Evolutionary conservation across 2,797 vertebrate genomes (phyloP), one percentile per base, ranked within the genome.

Genomic region (Cryptoprocta ferox): DNA sequence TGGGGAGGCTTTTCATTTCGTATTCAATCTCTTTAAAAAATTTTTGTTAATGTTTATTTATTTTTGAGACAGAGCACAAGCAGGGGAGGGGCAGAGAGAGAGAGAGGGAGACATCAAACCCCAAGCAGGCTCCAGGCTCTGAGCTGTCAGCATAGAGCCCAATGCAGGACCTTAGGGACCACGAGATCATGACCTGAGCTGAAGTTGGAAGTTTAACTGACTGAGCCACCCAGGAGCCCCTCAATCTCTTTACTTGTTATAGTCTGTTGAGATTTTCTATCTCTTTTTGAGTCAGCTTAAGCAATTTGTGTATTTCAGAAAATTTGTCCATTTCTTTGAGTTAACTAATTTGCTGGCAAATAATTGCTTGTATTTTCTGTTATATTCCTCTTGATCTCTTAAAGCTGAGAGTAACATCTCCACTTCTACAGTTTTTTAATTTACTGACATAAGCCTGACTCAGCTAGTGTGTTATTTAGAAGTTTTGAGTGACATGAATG

Each of bases 381-480:
- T 19, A 53, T 37, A 70, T 37, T 70, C 9, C n/a, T 37, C 37
- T 85, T 53, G 18, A 26, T 45, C 45, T 50, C 42, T 85, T 68
- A 26, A 85, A 26, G 32, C n/a, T 68, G 21, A 85, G 50, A 68
- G 24, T 70, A 37, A 70, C 39, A 48, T 86, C 65, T n/a, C 24
- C n/a, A 53, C 65, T 70, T 86, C 86, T 73, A n/a, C n/a, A 81
- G 32, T 65, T 81, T 9, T 45, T 88, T 89, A 26, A 21, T 24
- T 42, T 84, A 78, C 89, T 73, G 92, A 65, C 26, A n/a, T 91
- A 66, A 81, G 30, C 32, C 32, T 71, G 45, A 80, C 26, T 66
- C 19, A 71, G n/a, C n/a, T 18, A 78, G 26, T 26, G 30, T 65
- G 63, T 76, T 95, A 45, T 85, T 96, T 78, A 76, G 61, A 93